These are phyloP conservation scores for Ormyrus labotus DNA, from an alignment of 2,888 invertebrate species.

Conservation along the genomic window DNA sequence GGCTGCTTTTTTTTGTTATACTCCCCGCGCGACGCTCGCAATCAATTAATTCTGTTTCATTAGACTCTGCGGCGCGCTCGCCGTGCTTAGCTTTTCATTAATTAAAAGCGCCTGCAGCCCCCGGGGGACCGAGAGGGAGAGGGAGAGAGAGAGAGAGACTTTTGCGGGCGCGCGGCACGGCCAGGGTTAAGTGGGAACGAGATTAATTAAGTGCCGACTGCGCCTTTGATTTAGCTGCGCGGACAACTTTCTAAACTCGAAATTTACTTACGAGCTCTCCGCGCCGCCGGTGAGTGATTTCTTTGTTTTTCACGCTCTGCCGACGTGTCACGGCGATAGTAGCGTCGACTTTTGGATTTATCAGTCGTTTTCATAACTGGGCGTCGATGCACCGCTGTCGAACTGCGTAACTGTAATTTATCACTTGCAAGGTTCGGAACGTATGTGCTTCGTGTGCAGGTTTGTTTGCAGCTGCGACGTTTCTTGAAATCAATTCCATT, in stretches of 20 bases:
- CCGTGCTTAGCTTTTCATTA: conserved; percentile 35
- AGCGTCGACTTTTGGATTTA: too few relatives aligned
- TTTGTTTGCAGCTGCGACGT: too few relatives aligned
- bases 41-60: conserved; percentile 51
- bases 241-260: conserved; percentile 41
- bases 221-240: conserved; percentile 12
- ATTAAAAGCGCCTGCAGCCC: conserved; percentile 22
- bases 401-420: too few relatives aligned
- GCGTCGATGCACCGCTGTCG: too few relatives aligned
- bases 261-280: not conserved
- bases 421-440: too few relatives aligned
- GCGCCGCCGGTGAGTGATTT: not conserved
- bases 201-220: conserved; percentile 41
- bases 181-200: conserved; percentile 25
- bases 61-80: conserved; percentile 15
- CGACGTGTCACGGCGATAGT: too few relatives aligned
- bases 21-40: not conserved
- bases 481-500: too few relatives aligned
- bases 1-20: conserved; percentile 14
- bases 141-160: conserved; percentile 5
- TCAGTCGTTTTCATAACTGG: too few relatives aligned
- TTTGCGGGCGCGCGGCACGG: conserved; percentile 3
- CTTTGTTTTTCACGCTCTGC: not conserved
- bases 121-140: not conserved
- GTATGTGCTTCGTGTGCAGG: too few relatives aligned